A percentile compares a stretch with the other conserved stretches of the same genome.
Conservation (phyloP, 2,113 vertebrate genomes). For the Pandion haliaetus region DNA sequence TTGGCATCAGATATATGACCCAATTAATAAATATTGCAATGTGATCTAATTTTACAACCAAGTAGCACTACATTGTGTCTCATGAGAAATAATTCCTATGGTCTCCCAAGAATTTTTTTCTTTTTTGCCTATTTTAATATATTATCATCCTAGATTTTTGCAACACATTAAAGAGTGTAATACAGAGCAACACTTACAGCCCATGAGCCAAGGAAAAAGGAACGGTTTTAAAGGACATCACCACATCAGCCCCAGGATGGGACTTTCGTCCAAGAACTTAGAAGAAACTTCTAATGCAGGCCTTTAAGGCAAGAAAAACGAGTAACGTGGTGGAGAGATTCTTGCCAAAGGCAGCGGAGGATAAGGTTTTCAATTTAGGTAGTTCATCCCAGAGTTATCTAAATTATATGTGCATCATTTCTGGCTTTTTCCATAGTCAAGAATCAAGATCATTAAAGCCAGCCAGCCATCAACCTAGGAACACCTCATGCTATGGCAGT, state of each 20-base stretch:
- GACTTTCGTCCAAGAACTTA: not conserved
- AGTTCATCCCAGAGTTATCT: constrained; percentile 2
- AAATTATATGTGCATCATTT: constrained; percentile 24
- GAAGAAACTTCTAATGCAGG: not conserved
- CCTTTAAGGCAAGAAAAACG: not conserved
- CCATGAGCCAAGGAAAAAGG: not conserved
- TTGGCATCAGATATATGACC: not conserved
- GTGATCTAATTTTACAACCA: not conserved
- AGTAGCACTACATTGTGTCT: not conserved
- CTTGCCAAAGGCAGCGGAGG: not conserved
- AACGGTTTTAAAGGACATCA: not conserved
- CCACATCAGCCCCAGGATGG: not conserved
- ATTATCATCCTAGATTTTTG: not conserved
- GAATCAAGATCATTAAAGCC: constrained; percentile 33
- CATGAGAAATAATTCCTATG: not conserved
- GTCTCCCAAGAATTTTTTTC: not conserved
- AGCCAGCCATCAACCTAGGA: not conserved
- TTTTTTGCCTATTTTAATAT: not conserved
- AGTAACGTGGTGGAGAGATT: not conserved
- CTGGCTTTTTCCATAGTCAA: not conserved
- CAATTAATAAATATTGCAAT: not conserved
- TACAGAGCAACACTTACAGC: not conserved
- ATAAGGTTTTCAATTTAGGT: constrained; percentile 1
- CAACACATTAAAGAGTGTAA: not conserved
- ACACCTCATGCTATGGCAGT: not conserved